phyloP scores from a whole-genome alignment of 2,888 invertebrate species.

The Biston betularia region DNA sequence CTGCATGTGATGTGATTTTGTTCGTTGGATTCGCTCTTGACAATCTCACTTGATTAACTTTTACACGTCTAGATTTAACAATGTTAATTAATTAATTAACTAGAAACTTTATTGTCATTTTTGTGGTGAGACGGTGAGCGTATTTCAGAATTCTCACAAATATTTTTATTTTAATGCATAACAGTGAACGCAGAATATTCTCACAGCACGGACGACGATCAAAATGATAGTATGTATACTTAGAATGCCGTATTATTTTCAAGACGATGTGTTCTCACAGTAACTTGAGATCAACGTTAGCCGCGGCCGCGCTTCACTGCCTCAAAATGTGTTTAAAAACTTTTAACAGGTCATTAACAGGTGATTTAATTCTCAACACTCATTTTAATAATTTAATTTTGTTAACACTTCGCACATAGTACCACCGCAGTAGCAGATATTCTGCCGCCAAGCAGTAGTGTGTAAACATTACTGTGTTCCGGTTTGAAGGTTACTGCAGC shows the following conservation, averaged over 20 bases:
- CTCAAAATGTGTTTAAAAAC: slow-evolving; percentile 26
- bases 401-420: not conserved
- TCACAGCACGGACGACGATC: slow-evolving; percentile 19
- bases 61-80: no score
- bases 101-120: no score
- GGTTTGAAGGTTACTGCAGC: no score
- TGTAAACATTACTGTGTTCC: no score
- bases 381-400: not conserved
- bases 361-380: not conserved
- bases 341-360: slow-evolving; percentile 22
- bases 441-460: no score
- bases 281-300: slow-evolving; percentile 56
- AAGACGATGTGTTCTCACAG: slow-evolving; percentile 61
- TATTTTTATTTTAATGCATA: not conserved
- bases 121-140: no score
- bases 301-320: slow-evolving; percentile 56
- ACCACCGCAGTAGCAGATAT: no score
- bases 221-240: slow-evolving; percentile 19
- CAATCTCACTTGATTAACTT: no score
- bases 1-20: no score
- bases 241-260: slow-evolving; percentile 52
- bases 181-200: slow-evolving; percentile 19
- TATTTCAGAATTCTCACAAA: not conserved
- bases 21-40: no score
- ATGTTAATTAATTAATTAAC: no score